Conservation (phyloP, 2,888 invertebrate genomes). For the Sarcophaga caerulescens region DNA sequence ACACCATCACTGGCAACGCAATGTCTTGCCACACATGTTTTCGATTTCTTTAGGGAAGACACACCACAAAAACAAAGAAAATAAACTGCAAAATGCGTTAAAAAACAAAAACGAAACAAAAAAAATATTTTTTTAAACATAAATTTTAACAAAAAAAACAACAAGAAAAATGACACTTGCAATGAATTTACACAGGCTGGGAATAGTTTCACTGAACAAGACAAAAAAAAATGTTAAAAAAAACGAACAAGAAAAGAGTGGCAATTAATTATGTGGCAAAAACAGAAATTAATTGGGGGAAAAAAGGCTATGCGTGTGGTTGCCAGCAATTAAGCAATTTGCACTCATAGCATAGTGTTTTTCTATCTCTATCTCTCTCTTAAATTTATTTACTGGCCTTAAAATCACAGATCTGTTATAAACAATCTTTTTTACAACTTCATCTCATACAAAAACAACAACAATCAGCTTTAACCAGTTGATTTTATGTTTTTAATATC, state of each 20-base stretch:
- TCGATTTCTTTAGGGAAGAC: neutral
- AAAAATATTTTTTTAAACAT: constrained; percentile 20
- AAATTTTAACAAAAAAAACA: constrained; percentile 22
- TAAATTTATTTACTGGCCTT: no score
- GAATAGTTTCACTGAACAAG: constrained; percentile 2
- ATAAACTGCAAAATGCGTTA: neutral
- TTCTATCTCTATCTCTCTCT: no score
- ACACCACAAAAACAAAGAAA: neutral
- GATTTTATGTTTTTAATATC: no score
- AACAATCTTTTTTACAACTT: neutral
- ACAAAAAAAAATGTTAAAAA: constrained; percentile 11
- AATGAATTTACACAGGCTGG: constrained; percentile 38
- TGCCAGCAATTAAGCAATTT: constrained; percentile 36
- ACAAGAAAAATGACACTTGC: constrained; percentile 61
- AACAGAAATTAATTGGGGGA: constrained; percentile 43
- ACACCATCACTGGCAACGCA: neutral
- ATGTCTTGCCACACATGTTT: constrained; percentile 27
- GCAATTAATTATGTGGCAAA: constrained; percentile 58
- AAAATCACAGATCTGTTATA: constrained; percentile 28
- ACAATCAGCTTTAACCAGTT: no score
- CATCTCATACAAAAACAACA: no score
- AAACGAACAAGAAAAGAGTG: neutral
- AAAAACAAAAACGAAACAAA: neutral
- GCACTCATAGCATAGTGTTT: neutral
- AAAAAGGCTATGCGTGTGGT: constrained; percentile 63